These are phyloP conservation scores for Mythimna albipuncta DNA, from an alignment of 2,888 invertebrate genomes.

Conservation along the genomic window DNA sequence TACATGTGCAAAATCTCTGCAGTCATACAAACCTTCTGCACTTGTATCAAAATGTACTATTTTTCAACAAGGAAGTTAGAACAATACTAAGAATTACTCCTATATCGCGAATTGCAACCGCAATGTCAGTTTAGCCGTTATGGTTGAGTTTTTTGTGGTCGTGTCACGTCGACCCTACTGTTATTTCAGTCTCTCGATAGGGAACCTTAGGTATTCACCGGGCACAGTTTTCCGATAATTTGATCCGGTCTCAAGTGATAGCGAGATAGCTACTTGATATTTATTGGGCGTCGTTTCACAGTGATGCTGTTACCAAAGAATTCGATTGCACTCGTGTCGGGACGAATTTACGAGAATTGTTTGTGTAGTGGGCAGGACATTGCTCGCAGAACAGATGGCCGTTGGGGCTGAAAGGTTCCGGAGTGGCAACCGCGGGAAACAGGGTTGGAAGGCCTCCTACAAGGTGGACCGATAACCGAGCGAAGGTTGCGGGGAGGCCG, in stretches of 20 bases:
- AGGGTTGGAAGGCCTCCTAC: too few species aligned
- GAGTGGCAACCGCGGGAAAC: too few species aligned
- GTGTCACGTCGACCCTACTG: background rate
- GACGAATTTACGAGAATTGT: conserved; percentile 1
- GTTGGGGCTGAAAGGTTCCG: too few species aligned
- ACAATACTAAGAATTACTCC: too few species aligned
- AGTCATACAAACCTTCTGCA: too few species aligned
- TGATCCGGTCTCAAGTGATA: conserved; percentile 46
- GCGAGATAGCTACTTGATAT: conserved; percentile 30
- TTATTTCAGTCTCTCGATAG: conserved; percentile 6
- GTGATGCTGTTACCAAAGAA: conserved; percentile 18
- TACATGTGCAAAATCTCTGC: too few species aligned
- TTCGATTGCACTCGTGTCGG: conserved; percentile 21
- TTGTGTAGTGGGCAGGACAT: background rate
- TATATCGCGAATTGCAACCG: too few species aligned
- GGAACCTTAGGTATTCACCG: conserved; percentile 35
- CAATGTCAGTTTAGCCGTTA: background rate
- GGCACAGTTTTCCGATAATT: conserved; percentile 37
- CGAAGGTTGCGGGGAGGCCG: too few species aligned
- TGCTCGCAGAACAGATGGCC: too few species aligned
- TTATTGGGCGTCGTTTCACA: conserved; percentile 29
- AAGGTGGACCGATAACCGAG: too few species aligned
- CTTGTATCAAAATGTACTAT: too few species aligned
- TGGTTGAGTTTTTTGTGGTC: background rate
- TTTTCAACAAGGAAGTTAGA: too few species aligned